Base-by-base conservation (phyloP, 1,140 invertebrate genomes). In the Penaeus chinensis region DNA sequence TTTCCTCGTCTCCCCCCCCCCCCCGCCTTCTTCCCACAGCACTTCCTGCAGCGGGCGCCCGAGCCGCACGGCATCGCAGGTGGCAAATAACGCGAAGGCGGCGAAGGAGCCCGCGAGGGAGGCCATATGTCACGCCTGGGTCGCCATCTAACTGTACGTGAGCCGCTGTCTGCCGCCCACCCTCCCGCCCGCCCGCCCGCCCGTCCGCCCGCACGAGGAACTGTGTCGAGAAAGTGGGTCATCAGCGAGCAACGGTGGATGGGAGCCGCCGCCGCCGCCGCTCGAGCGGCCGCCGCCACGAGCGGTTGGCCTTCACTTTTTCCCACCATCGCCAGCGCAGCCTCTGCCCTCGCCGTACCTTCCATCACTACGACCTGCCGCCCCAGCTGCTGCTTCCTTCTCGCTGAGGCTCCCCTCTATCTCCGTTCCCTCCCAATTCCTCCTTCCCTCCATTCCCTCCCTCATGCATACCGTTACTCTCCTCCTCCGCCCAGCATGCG, bases 191-290 rank as follows among this genome's bases (percentile, higher is more conserved):
- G 54, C 54, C 54, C 54, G 54, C 16, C 54, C 54, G 54, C 11
- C 54, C 54, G 54, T 54, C 54, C 78, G 32, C 85, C 78, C 78
- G 66, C 27, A 87, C 69, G 78, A 87, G 66, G 85, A 87, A 87
- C 78, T 87, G 85, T 82, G 85, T 65, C 85, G 85, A 87, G 85
- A 87, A 87, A 87, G 85, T 87, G 85, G 85, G 85, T 87, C 85
- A 87, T 87, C 85, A 69, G 84, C 62, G 84, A 85, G 84, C 74
- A 79, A 62, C 76, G 77, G 63, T 63, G 84, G 71, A 74, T 19
- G 71, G 71, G 42, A 19, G 18, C 24, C 84, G 42, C 84, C 71
- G 78, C 84, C 84, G 63, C 78, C 84, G 84, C 69, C 79, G 61
- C 84, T 85, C 37, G 77, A 61, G 71, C 47, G 62, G 74, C 76